Conservation (phyloP, 92 coral and sea anemone genomes). For the Palythoa caribaeorum region DNA sequence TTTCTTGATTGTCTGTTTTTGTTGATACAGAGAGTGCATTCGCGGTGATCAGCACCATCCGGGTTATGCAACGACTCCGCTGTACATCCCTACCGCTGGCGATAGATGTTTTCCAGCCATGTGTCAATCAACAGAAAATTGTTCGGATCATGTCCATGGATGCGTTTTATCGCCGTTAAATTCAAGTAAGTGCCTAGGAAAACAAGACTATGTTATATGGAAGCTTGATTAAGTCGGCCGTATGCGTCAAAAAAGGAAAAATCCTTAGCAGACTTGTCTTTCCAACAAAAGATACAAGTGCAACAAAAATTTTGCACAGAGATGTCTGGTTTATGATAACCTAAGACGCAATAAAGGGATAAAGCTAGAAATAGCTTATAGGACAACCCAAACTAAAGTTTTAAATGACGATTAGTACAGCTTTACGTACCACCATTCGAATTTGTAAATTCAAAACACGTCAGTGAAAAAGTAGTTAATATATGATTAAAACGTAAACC, state of each 20-base stretch:
- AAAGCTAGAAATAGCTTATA: too few species aligned
- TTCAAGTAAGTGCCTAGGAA: constrained; percentile 20
- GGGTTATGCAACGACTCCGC: constrained; percentile 37
- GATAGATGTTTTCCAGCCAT: constrained; percentile 1
- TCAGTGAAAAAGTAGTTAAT: too few species aligned
- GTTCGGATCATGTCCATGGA: constrained; percentile 6
- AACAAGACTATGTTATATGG: not conserved
- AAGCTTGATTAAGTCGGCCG: not conserved
- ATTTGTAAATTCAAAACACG: too few species aligned
- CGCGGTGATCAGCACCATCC: constrained; percentile 4
- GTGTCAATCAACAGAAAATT: constrained; percentile 27
- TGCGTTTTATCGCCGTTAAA: not conserved
- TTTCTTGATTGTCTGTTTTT: not conserved
- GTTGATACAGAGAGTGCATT: constrained; percentile 22
- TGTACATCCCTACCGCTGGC: constrained; percentile 40
- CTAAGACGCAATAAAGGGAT: too few species aligned
- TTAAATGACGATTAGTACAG: too few species aligned
- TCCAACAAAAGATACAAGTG: too few species aligned
- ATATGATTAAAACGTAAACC: too few species aligned
- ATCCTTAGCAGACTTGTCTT: not conserved
- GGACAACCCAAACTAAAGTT: too few species aligned
- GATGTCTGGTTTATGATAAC: too few species aligned
- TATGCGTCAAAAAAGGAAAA: not conserved
- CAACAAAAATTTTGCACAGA: too few species aligned
- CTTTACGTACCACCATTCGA: too few species aligned